Conservation (phyloP, 2,888 invertebrate genomes). For the Chymomyza caudatula region DNA sequence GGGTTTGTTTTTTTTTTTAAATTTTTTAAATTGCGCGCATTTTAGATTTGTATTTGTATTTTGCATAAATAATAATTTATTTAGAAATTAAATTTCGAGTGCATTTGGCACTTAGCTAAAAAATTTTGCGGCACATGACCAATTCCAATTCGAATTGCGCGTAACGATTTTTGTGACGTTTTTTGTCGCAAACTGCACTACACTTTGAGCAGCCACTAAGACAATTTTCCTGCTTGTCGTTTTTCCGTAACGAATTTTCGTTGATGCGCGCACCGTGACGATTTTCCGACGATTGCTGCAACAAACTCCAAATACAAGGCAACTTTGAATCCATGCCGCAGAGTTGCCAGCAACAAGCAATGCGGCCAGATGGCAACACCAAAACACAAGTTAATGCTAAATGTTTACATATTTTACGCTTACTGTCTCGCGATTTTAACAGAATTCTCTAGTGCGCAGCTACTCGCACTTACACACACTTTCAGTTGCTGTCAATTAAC, state of each 20-base stretch:
- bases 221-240: slow-evolving; percentile 20
- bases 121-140: slow-evolving; percentile 24
- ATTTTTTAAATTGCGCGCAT: neutral
- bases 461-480: too few species aligned
- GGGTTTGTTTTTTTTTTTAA: neutral
- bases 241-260: slow-evolving; percentile 57
- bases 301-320: slow-evolving; percentile 59
- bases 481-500: neutral
- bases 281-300: slow-evolving; percentile 76
- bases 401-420: too few species aligned
- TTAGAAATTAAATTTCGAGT: neutral
- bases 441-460: too few species aligned
- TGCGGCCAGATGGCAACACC: neutral
- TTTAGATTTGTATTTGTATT: neutral
- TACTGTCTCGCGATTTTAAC: too few species aligned
- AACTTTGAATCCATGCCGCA: neutral
- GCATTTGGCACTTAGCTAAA: neutral
- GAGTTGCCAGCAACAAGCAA: neutral
- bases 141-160: slow-evolving; percentile 20
- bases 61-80: neutral
- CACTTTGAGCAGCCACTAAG: neutral
- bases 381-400: too few species aligned
- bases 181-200: neutral
- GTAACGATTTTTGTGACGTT: neutral
- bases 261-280: slow-evolving; percentile 75